Conservation (phyloP, 2,888 invertebrate species). For the Athripsodes cinereus region DNA sequence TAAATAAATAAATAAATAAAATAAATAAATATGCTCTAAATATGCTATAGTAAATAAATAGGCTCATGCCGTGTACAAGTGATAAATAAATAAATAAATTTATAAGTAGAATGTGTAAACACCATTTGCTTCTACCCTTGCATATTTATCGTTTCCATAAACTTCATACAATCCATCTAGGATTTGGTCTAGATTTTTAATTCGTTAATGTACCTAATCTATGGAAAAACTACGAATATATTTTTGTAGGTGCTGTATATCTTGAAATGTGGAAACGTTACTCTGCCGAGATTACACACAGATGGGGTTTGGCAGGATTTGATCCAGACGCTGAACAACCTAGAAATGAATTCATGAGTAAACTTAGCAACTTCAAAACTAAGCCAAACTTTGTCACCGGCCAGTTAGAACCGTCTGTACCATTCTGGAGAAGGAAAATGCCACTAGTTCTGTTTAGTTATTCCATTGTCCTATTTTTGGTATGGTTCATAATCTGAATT, state of each 20-base stretch:
- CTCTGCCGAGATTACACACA: conserved; percentile 90
- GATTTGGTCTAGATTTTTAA: too few relatives aligned
- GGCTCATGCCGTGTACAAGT: too few relatives aligned
- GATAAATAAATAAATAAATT: too few relatives aligned
- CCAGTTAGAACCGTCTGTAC: conserved; percentile 77
- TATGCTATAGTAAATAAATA: too few relatives aligned
- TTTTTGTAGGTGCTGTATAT: conserved; percentile 68
- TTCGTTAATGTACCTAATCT: too few relatives aligned
- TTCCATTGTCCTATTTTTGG: conserved; percentile 76
- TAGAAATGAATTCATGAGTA: conserved; percentile 81
- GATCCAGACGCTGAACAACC: conserved; percentile 91
- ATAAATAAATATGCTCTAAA: too few relatives aligned
- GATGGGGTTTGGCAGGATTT: conserved; percentile 92
- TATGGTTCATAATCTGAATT: conserved; percentile 39
- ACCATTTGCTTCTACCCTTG: too few relatives aligned
- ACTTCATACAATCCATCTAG: too few relatives aligned
- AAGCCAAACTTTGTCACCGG: conserved; percentile 72
- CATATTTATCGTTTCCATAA: too few relatives aligned
- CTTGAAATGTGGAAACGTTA: conserved; percentile 95
- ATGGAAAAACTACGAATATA: too few relatives aligned
- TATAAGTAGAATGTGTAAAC: too few relatives aligned
- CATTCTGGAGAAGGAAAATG: conserved; percentile 86
- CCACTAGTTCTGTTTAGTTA: conserved; percentile 84
- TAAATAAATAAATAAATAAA: too few relatives aligned
- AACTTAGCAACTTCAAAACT: conserved; percentile 64